Percentiles rank a stretch among this genome's conserved stretches.
phyloP scores from a whole-genome alignment of 1,140 invertebrate genomes.

The Drosophila neocordata region DNA sequence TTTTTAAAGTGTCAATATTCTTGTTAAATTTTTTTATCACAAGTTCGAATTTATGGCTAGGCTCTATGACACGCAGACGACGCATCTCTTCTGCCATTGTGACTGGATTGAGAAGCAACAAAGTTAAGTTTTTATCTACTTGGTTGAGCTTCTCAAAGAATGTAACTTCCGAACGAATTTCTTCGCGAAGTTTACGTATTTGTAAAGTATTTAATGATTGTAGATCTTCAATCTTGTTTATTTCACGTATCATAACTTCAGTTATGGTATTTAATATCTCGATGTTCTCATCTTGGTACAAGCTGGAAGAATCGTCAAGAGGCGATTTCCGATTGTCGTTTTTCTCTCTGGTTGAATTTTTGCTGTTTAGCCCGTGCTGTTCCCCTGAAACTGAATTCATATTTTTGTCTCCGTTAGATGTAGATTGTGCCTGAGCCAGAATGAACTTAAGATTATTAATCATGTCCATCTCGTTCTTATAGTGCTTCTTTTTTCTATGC shows the following conservation, averaged over 20 bases:
- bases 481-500: conserved; percentile 78
- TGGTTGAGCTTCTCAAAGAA: conserved; percentile 78
- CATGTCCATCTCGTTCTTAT: conserved; percentile 80
- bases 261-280: conserved; percentile 57
- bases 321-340: conserved; percentile 14
- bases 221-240: conserved; percentile 76
- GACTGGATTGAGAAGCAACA: conserved; percentile 73
- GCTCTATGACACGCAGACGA: conserved; percentile 24
- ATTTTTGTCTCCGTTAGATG: background rate
- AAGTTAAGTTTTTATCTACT: conserved; percentile 73
- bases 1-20: conserved; percentile 78
- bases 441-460: conserved; percentile 75
- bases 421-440: conserved; percentile 52
- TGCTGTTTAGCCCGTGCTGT: background rate
- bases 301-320: conserved; percentile 13
- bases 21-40: conserved; percentile 76
- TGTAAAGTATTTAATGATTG: conserved; percentile 55
- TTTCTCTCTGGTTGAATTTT: conserved; percentile 2
- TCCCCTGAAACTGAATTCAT: background rate
- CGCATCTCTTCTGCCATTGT: conserved; percentile 63
- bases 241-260: conserved; percentile 69
- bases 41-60: conserved; percentile 56
- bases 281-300: conserved; percentile 15
- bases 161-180: conserved; percentile 56
- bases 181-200: conserved; percentile 52